Percentiles rank a stretch among this genome's conserved stretches.
These are phyloP conservation scores for Parnassius glacialis DNA, from an alignment of 2,888 invertebrate genomes.

Conservation along the genomic window DNA sequence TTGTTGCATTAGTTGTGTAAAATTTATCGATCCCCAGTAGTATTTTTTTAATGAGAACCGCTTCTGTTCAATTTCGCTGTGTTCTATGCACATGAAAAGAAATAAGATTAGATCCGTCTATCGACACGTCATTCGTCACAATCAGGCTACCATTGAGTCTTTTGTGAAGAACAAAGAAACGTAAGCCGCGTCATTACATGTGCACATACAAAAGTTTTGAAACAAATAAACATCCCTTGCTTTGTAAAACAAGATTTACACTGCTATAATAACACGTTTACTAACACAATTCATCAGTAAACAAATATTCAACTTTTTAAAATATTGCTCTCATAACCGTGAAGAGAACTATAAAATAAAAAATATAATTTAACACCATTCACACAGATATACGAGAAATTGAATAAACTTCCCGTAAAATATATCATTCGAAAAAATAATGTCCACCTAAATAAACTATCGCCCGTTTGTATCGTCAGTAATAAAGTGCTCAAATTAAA, in stretches of 20 bases:
- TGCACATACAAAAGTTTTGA: conserved; percentile 3
- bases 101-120: conserved; percentile 2
- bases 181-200: conserved; percentile 13
- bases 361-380: conserved; percentile 21
- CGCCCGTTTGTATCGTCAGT: conserved; percentile 34
- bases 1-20: too few species aligned
- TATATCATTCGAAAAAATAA: conserved; percentile 27
- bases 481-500: conserved; percentile 66
- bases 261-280: conserved; percentile 4
- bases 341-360: conserved; percentile 20
- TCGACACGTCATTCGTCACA: conserved; percentile 20
- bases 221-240: conserved; percentile 19
- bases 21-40: too few species aligned
- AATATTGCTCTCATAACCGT: background rate
- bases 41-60: too few species aligned
- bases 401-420: conserved; percentile 20
- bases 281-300: conserved; percentile 3
- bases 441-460: conserved; percentile 51
- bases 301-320: conserved; percentile 6
- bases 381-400: conserved; percentile 22
- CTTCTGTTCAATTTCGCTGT: background rate
- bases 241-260: conserved; percentile 17
- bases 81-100: conserved; percentile 4
- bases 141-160: conserved; percentile 12
- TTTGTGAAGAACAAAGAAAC: conserved; percentile 15